These are phyloP conservation scores for Aurelia aurita DNA, from an alignment of 30 jellyfish, hydroid and myxozoan genomes.

Conservation along the genomic window DNA sequence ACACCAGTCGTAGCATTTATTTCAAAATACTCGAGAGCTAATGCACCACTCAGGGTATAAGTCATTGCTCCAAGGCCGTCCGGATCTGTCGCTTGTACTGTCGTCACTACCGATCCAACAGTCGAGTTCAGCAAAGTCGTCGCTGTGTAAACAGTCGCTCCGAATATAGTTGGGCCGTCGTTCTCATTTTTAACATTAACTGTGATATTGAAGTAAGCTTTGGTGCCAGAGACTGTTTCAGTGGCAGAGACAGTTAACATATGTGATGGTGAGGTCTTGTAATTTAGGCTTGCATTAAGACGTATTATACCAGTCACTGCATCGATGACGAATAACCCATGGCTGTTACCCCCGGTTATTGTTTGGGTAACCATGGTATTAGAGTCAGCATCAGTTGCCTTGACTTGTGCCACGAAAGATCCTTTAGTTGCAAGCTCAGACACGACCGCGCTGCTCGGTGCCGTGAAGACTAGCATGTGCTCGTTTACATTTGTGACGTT, in stretches of 20 bases:
- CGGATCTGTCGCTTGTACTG: slow-evolving; percentile 82
- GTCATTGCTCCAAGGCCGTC: slow-evolving; percentile 75
- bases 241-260: slow-evolving; percentile 65
- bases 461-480: slow-evolving; percentile 28
- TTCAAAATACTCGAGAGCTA: slow-evolving; percentile 60
- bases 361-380: slow-evolving; percentile 28
- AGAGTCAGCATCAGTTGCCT: slow-evolving; percentile 75
- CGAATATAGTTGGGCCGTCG: slow-evolving; percentile 76
- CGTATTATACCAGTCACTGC: slow-evolving; percentile 77
- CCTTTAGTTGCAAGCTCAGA: slow-evolving; percentile 79
- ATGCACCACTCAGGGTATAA: slow-evolving; percentile 60
- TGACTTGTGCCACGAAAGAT: slow-evolving; percentile 58
- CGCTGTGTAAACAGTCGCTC: slow-evolving; percentile 20
- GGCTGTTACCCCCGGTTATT: slow-evolving; percentile 60
- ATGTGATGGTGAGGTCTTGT: slow-evolving; percentile 35
- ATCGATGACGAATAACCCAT: slow-evolving; percentile 76
- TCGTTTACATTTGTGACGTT: slow-evolving; percentile 81
- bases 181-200: slow-evolving; percentile 68
- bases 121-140: slow-evolving; percentile 20
- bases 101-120: slow-evolving; percentile 60
- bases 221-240: slow-evolving; percentile 32
- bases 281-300: slow-evolving; percentile 47
- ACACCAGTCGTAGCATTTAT: slow-evolving; percentile 74
- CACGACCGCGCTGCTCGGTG: slow-evolving; percentile 56
- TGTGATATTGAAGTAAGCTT: slow-evolving; percentile 47